Evolutionary conservation across 2,888 invertebrate species (phyloP), one percentile per base, ranked within the genome.

Genomic region (Drosophila neonasuta): DNA sequence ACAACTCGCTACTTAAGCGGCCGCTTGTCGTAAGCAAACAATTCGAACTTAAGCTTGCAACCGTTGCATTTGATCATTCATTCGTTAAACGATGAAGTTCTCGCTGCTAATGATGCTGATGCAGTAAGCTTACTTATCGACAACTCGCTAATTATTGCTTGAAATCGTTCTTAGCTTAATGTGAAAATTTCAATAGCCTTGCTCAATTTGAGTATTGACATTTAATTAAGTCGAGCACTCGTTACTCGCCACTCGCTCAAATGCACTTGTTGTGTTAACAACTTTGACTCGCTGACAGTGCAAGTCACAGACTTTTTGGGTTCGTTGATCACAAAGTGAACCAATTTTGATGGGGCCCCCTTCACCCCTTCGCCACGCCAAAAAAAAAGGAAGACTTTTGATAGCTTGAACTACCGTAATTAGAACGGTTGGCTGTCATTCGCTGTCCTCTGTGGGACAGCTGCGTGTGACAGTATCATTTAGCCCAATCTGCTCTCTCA

Each of bases 321-420:
- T 74, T 46, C 45, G 55, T 49, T 54, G 71, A 58, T 66, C 61
- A 62, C 58, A 72, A 62, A 67, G 73, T 58, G 55, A 55, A 55
- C 46, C 72, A 71, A 58, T 76, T 71, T 44, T 41, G 52, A 15
- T 55, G 42, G 32, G 6, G 5, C 36, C 15, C 10, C 32, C 32
- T 32, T 10, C 20, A 20, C 20, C 3, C 4, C 20, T 10, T 9
- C 32, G 17, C 17, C 17, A 17, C 17, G 17, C 17, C 17, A 17
- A 3, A 17, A 17, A 17, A 17, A 17, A 17, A 17, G 2, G 3
- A 17, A 17, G 17, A 17, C 45, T 54, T 74, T 62, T 57, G 71
- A 50, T 51, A 39, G 55, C 57, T 46, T 36, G 44, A 45, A 49
- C 55, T 30, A 57, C 6, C 44, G 58, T 67, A 77, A 74, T 74